Evolutionary conservation across 2,113 vertebrate genomes (phyloP).

Genomic region (Lepus americanus): DNA sequence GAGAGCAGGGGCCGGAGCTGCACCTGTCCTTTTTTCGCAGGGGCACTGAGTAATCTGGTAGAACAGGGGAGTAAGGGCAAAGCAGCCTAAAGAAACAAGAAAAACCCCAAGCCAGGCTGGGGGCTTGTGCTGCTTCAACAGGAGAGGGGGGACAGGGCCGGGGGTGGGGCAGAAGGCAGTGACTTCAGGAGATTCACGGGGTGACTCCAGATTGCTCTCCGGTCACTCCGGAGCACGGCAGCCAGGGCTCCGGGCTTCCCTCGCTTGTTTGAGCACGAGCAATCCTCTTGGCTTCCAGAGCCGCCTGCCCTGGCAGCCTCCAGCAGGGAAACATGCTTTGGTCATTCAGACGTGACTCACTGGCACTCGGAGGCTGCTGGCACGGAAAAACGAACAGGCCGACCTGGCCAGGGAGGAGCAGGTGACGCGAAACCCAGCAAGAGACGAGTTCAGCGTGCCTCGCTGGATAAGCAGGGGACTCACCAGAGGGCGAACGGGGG

Average conservation of each 20-base stretch:
- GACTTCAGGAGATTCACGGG: not conserved
- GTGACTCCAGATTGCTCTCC: conserved; percentile 15
- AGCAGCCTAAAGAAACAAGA: not conserved
- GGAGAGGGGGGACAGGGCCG: not conserved
- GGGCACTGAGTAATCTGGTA: no score
- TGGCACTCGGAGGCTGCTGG: conserved; percentile 57
- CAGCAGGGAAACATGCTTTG: conserved; percentile 39
- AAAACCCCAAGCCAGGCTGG: not conserved
- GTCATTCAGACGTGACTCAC: conserved; percentile 75
- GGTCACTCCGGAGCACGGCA: not conserved
- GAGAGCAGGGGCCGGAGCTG: not conserved
- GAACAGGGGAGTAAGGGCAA: not conserved
- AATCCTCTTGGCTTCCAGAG: conserved; percentile 32
- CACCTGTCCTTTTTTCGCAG: not conserved
- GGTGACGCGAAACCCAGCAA: conserved; percentile 59
- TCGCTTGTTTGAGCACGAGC: not conserved
- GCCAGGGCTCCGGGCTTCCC: not conserved
- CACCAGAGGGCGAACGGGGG: no score
- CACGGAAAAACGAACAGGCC: conserved; percentile 65
- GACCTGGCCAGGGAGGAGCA: conserved; percentile 66
- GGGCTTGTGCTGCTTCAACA: not conserved
- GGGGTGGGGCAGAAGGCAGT: not conserved
- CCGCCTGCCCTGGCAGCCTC: not conserved
- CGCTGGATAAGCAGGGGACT: not conserved
- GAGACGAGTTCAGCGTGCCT: not conserved